Conservation (phyloP, 2,888 invertebrate species). For the Lasioglossum calceatum region DNA sequence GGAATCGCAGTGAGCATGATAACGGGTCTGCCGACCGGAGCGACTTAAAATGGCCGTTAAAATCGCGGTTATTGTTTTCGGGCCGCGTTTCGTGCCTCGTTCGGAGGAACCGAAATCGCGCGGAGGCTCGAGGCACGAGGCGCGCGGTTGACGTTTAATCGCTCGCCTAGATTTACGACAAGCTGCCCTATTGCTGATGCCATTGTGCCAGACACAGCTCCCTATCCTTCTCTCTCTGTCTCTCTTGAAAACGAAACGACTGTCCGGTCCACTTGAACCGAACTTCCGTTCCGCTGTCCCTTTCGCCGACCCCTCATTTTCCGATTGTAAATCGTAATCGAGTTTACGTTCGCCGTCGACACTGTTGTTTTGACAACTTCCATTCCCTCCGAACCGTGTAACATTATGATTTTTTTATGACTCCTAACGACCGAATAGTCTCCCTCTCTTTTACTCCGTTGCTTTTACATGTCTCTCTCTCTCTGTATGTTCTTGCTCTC, state of each 20-base stretch:
- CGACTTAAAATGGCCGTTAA: slow-evolving; percentile 79
- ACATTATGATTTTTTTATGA: slow-evolving; percentile 21
- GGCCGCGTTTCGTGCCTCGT: slow-evolving; percentile 64
- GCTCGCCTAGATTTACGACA: slow-evolving; percentile 82
- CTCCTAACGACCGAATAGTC: not conserved
- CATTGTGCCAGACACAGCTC: slow-evolving; percentile 54
- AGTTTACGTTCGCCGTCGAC: not conserved
- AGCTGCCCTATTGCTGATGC: slow-evolving; percentile 70
- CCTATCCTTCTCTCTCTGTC: slow-evolving; percentile 6
- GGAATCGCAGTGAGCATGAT: slow-evolving; percentile 58
- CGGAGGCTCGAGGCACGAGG: slow-evolving; percentile 58
- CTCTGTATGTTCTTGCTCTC: not conserved
- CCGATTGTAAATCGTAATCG: slow-evolving; percentile 38
- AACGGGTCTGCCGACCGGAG: slow-evolving; percentile 77
- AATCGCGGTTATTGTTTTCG: slow-evolving; percentile 80
- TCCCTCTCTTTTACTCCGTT: not conserved
- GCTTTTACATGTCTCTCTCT: not conserved
- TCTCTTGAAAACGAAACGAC: slow-evolving; percentile 50
- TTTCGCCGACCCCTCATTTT: not conserved
- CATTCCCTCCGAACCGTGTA: not conserved
- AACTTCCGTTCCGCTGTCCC: slow-evolving; percentile 54
- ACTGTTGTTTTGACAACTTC: not conserved
- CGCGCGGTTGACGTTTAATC: slow-evolving; percentile 82
- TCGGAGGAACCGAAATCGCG: slow-evolving; percentile 70
- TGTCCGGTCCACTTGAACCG: slow-evolving; percentile 73